Conservation (phyloP, 2,113 vertebrate genomes). For the Mohoua ochrocephala region DNA sequence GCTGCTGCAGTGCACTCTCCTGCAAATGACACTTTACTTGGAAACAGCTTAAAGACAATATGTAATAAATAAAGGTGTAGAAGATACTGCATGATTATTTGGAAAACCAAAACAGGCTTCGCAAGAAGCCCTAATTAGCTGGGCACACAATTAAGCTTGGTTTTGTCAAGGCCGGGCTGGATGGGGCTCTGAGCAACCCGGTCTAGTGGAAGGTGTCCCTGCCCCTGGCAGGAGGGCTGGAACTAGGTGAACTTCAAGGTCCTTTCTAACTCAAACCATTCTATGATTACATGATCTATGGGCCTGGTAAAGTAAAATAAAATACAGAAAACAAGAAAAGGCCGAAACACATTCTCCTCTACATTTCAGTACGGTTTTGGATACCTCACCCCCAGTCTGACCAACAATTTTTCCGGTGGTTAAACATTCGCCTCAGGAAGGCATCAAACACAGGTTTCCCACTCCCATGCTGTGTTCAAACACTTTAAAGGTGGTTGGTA, state of each 20-base stretch:
- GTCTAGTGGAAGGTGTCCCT: not conserved
- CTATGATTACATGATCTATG: too few relatives aligned
- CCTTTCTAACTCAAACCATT: not conserved
- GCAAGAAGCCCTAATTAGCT: not conserved
- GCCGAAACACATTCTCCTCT: not conserved
- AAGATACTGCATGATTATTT: rapidly evolving
- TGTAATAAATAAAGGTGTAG: rapidly evolving
- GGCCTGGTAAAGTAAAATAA: not conserved
- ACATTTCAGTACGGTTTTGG: rapidly evolving
- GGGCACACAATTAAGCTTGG: not conserved
- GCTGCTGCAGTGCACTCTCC: rapidly evolving
- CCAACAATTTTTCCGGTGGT: rapidly evolving
- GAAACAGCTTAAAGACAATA: not conserved
- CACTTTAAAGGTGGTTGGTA: rapidly evolving
- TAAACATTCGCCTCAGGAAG: not conserved
- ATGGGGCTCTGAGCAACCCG: not conserved
- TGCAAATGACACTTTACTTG: rapidly evolving
- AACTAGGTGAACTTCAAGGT: not conserved
- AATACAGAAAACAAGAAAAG: not conserved
- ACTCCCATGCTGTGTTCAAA: rapidly evolving
- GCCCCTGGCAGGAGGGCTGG: not conserved
- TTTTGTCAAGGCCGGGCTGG: not conserved
- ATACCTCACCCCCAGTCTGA: not conserved
- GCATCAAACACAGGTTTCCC: not conserved
- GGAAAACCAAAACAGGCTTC: not conserved